Base-by-base conservation (phyloP, 2,113 vertebrate species). In the Microcebus griseorufus region DNA sequence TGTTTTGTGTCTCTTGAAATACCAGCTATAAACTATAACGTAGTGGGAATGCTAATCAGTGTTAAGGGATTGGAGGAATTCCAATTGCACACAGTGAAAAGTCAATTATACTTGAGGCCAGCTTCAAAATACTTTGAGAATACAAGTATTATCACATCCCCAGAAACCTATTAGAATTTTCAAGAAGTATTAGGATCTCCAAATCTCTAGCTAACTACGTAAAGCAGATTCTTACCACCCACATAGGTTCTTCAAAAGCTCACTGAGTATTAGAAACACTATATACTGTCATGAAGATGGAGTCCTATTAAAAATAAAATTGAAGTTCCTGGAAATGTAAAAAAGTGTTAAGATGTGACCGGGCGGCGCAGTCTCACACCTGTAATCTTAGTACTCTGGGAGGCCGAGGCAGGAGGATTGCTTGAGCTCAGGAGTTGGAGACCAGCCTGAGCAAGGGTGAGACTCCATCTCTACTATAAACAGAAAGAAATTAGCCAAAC, bases 231-330 rank as follows among this genome's bases (percentile, higher is more conserved):
- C 55, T 45, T 42, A 80, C 29, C 9, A 92, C n/a, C 25, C 39
- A 20, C 73, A 79, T 13, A 23, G 70, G 13, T 64, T 78, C 34
- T 93, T 93, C 79, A 84, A 53, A 89, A 69, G 51, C 20, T 89
- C 27, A 76, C 3, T 67, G 37, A 94, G 58, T 55, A 64, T 39
- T 67, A 5, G 58, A 76, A 80, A 81, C 23, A 65, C 18, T 48
- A 62, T 64, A 32, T 62, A 64, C 10, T 64, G 3, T 53, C 58
- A 64, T 76, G 5, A 95, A 92, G 64, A 80, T 53, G 29, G 81
- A 87, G 81, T 80, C 14, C 42, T 20, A 80, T 62, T 86, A 58
- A 95, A 76, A 95, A 79, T 85, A 86, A 95, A 76, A 53, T 10
- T 72, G 72, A 80, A 34, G 72, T 42, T 27, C 65, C 65, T 27